A percentile compares a stretch with the other conserved stretches of the same genome.
Conservation (phyloP, 1,140 invertebrate species). For the Drosophila murphyi region DNA sequence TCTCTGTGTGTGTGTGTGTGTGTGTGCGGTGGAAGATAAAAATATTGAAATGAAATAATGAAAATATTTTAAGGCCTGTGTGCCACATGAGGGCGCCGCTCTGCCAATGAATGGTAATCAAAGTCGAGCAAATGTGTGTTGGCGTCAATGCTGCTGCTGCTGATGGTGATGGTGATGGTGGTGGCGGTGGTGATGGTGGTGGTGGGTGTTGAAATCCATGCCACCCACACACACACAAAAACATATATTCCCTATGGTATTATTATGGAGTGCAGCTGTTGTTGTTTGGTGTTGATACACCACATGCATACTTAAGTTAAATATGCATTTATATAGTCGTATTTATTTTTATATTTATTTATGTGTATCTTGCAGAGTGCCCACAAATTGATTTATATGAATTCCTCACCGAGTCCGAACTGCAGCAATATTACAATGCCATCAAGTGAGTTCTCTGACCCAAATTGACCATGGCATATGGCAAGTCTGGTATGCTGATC, state of each 20-base stretch:
- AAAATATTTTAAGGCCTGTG: constrained; percentile 41
- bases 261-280: constrained; percentile 53
- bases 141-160: constrained; percentile 16
- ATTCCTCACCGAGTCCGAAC: constrained; percentile 95
- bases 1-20: constrained; percentile 46
- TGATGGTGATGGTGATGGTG: no score
- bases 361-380: constrained; percentile 68
- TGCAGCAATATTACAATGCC: constrained; percentile 93
- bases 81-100: constrained; percentile 43
- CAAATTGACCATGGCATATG: constrained; percentile 28
- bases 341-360: constrained; percentile 57
- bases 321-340: constrained; percentile 51
- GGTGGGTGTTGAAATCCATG: constrained; percentile 43
- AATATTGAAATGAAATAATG: constrained; percentile 46
- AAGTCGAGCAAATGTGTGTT: constrained; percentile 41
- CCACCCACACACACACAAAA: constrained; percentile 30
- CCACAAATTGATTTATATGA: constrained; percentile 91
- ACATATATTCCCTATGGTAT: constrained; percentile 9
- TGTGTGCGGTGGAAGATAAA: constrained; percentile 40
- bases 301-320: constrained; percentile 51
- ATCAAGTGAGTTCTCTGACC: constrained; percentile 85
- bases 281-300: constrained; percentile 26
- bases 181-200: constrained; percentile 20
- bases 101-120: constrained; percentile 32
- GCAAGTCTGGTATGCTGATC: constrained; percentile 17